Evolutionary conservation across 1,140 invertebrate species (phyloP).

Genomic region (Spodoptera litura): DNA sequence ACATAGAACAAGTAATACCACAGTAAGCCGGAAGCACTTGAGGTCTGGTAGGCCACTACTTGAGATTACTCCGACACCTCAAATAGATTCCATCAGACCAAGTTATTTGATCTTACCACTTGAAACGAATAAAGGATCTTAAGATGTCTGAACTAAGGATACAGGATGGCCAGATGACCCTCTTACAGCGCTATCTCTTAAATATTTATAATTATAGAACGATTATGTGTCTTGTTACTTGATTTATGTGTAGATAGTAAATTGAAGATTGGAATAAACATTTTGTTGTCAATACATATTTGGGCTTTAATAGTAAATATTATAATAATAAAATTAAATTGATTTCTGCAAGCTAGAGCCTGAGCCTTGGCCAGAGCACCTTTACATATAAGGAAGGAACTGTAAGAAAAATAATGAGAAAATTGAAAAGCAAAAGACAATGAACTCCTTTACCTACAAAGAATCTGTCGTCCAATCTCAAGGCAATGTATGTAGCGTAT

Average conservation of each 20-base stretch:
- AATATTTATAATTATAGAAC: slow-evolving; percentile 32
- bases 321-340: too few species aligned
- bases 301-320: too few species aligned
- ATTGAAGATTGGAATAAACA: slow-evolving; percentile 23
- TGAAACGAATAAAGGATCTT: slow-evolving; percentile 56
- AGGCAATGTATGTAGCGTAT: slow-evolving; percentile 28
- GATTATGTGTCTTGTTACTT: slow-evolving; percentile 11
- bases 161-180: slow-evolving; percentile 32
- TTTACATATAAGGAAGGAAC: too few species aligned
- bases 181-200: slow-evolving; percentile 15
- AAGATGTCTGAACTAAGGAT: slow-evolving; percentile 39
- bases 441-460: neutral
- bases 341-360: too few species aligned
- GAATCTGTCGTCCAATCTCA: neutral
- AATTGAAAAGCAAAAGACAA: neutral
- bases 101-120: slow-evolving; percentile 74
- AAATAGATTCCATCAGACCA: slow-evolving; percentile 72
- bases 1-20: slow-evolving; percentile 10
- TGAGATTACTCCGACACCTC: slow-evolving; percentile 78
- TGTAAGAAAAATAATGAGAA: too few species aligned
- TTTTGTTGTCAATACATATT: neutral
- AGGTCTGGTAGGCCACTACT: slow-evolving; percentile 63
- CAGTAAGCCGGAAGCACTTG: slow-evolving; percentile 72
- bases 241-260: slow-evolving; percentile 16
- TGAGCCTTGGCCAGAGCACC: too few species aligned